These are phyloP conservation scores for Argyresthia goedartella DNA, from an alignment of 2,888 invertebrate species.

Conservation along the genomic window DNA sequence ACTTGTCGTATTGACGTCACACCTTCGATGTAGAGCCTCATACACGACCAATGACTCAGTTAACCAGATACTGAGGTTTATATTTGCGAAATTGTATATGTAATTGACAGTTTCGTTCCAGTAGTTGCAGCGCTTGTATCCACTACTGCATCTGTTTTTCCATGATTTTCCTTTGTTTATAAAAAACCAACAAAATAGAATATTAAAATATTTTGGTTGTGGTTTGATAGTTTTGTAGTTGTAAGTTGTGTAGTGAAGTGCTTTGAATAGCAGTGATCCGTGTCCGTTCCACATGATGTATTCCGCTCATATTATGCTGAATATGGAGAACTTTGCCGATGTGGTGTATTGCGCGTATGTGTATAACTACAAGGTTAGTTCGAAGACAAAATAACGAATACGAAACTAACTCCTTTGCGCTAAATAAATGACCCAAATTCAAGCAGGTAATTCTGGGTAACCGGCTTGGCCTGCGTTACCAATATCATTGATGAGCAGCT, in stretches of 20 bases:
- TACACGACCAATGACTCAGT: neutral
- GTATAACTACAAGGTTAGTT: neutral
- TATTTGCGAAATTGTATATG: neutral
- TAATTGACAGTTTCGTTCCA: neutral
- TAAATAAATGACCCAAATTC: too few relatives aligned
- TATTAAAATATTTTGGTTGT: neutral
- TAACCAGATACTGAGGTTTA: neutral
- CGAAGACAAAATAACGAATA: too few relatives aligned
- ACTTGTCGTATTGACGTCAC: conserved; percentile 17
- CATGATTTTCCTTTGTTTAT: neutral
- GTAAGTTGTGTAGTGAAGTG: neutral
- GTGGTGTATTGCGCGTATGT: conserved; percentile 51
- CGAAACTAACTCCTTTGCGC: too few relatives aligned
- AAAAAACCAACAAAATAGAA: neutral
- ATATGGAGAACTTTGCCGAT: conserved; percentile 55
- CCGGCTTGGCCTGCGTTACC: too few relatives aligned
- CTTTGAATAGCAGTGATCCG: conserved; percentile 8
- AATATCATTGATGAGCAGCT: too few relatives aligned
- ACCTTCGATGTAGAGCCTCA: neutral
- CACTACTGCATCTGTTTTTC: neutral
- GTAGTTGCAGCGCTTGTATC: neutral
- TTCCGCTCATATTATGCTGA: conserved; percentile 42
- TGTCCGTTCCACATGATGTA: conserved; percentile 31
- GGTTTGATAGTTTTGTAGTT: neutral
- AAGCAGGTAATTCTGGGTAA: too few relatives aligned